Evolutionary conservation across 2,888 invertebrate species (phyloP).

Genomic region (Volucella inflata): DNA sequence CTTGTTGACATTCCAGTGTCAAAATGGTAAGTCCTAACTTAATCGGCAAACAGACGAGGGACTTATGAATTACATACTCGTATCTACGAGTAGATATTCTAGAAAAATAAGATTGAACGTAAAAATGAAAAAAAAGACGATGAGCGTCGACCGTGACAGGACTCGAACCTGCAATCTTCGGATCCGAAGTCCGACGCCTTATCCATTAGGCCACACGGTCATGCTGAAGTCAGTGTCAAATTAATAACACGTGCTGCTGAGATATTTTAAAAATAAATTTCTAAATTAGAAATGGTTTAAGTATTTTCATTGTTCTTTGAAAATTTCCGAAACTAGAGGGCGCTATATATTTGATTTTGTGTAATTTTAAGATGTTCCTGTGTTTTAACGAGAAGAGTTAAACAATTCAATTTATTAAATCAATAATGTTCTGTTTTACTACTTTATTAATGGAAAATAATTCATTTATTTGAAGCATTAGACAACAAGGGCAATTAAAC

Average conservation of each 20-base stretch:
- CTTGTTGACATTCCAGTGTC: no score
- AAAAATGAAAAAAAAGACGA: neutral
- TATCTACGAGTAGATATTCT: neutral
- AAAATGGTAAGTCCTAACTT: neutral
- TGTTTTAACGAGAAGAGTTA: no score
- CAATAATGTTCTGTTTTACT: no score
- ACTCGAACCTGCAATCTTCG: constrained; percentile 76
- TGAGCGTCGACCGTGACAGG: constrained; percentile 74
- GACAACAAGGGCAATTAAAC: no score
- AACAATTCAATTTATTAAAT: no score
- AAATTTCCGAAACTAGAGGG: no score
- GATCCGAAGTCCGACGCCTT: constrained; percentile 76
- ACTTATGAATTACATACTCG: no score
- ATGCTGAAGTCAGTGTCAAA: neutral
- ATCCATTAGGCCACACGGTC: constrained; percentile 76
- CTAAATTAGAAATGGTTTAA: constrained; percentile 1
- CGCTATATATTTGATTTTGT: no score
- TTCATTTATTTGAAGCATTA: no score
- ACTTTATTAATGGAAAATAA: no score
- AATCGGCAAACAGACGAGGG: neutral
- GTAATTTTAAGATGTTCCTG: no score
- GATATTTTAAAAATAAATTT: neutral
- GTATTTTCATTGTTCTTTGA: no score
- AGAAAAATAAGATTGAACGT: neutral
- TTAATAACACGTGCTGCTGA: neutral